Conservation (phyloP, 1,140 invertebrate genomes). For the Drosophila chauvacae region DNA sequence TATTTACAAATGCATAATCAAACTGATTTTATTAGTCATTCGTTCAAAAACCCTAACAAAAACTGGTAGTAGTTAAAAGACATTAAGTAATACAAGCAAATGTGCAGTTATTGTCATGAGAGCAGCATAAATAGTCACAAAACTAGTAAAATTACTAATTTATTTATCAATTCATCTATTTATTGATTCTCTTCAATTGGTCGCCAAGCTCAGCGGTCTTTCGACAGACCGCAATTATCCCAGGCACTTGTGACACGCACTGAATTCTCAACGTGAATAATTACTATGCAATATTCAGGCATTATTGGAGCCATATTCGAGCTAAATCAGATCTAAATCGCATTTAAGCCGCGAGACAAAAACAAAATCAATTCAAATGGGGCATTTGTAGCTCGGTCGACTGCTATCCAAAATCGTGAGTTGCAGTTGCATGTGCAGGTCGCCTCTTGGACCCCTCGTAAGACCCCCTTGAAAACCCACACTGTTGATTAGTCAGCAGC, state of each 20-base stretch:
- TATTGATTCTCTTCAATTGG: neutral
- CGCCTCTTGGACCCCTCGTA: neutral
- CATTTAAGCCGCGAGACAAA: slow-evolving; percentile 15
- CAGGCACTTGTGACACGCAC: slow-evolving; percentile 31
- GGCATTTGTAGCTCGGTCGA: slow-evolving; percentile 50
- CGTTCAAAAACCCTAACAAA: too few species aligned
- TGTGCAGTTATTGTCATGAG: neutral
- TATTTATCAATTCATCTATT: neutral
- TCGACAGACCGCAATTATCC: slow-evolving; percentile 28
- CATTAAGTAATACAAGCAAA: neutral
- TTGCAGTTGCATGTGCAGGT: slow-evolving; percentile 42
- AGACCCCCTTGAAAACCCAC: slow-evolving; percentile 20
- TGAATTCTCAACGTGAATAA: slow-evolving; percentile 40
- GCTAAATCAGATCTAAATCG: slow-evolving; percentile 37
- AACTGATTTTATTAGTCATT: neutral
- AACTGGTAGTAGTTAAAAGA: neutral
- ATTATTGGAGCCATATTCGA: slow-evolving; percentile 22
- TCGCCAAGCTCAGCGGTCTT: slow-evolving; percentile 9
- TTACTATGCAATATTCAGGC: slow-evolving; percentile 24
- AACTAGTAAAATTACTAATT: neutral
- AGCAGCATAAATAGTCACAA: neutral
- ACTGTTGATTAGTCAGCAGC: slow-evolving; percentile 73
- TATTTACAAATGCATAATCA: neutral
- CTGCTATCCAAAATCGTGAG: slow-evolving; percentile 54
- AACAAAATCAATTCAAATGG: slow-evolving; percentile 47